Conservation (phyloP, 2,797 vertebrate species). For the Tokudaia muenninki region DNA sequence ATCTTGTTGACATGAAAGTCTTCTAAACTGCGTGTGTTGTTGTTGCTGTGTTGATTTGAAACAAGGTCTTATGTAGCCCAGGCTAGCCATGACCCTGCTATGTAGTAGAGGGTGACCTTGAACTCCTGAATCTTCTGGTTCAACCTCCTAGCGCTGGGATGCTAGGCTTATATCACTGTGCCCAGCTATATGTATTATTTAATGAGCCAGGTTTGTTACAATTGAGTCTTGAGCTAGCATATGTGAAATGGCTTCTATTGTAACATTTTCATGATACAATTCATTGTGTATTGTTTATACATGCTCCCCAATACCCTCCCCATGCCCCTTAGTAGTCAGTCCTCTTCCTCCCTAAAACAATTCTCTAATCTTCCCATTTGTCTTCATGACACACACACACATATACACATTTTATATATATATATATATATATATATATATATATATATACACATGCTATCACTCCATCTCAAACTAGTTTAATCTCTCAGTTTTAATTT, state of each 20-base stretch:
- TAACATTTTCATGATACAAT: neutral
- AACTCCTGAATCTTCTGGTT: neutral
- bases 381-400: neutral
- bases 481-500: conserved; percentile 10
- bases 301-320: neutral
- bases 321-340: neutral
- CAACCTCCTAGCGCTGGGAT: neutral
- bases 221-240: neutral
- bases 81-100: neutral
- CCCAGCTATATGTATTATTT: neutral
- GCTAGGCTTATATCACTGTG: neutral
- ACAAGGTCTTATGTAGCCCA: neutral
- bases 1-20: neutral
- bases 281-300: neutral
- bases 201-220: neutral
- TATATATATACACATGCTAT: neutral
- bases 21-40: neutral
- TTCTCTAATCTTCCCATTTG: neutral
- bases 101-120: neutral
- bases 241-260: neutral
- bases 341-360: neutral
- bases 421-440: too few species aligned
- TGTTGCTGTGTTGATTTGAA: neutral
- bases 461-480: neutral
- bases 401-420: neutral